A percentile compares a stretch with the other conserved stretches of the same genome.
Conservation (phyloP, 2,113 vertebrate species). For the Neotoma lepida region DNA sequence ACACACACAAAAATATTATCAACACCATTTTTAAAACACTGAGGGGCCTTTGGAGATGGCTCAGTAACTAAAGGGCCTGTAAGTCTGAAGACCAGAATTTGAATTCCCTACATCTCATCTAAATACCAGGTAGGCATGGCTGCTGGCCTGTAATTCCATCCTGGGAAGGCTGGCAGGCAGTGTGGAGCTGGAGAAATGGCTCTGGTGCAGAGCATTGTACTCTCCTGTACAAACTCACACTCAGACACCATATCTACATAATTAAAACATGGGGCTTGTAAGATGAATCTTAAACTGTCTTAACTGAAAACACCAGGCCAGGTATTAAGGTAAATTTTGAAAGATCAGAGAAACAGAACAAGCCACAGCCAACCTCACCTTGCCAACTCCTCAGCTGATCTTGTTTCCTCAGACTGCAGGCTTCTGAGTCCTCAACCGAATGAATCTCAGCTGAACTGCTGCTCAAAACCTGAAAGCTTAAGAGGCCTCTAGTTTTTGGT, state of each 20-base stretch:
- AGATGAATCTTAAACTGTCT: too few relatives aligned
- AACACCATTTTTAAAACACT: neutral
- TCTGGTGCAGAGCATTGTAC: neutral
- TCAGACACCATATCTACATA: neutral
- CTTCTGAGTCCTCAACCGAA: too few relatives aligned
- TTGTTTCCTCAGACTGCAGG: too few relatives aligned
- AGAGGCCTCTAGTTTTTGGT: too few relatives aligned
- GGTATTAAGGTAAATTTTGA: too few relatives aligned
- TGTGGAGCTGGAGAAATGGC: neutral
- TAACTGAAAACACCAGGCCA: too few relatives aligned
- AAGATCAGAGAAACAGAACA: too few relatives aligned
- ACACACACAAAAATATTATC: neutral
- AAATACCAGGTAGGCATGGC: neutral
- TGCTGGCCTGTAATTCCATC: neutral
- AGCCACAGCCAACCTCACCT: too few relatives aligned
- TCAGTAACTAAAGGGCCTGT: neutral
- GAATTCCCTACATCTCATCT: neutral
- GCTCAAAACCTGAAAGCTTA: too few relatives aligned
- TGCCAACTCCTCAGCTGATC: too few relatives aligned
- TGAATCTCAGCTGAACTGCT: too few relatives aligned
- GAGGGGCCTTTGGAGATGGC: neutral
- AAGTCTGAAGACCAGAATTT: neutral
- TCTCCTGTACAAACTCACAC: neutral
- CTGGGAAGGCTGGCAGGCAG: neutral
- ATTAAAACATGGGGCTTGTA: neutral